Percentiles rank a stretch among this genome's conserved stretches.
Conservation (phyloP, 2,797 vertebrate species). For the Eleutherodactylus coqui region DNA sequence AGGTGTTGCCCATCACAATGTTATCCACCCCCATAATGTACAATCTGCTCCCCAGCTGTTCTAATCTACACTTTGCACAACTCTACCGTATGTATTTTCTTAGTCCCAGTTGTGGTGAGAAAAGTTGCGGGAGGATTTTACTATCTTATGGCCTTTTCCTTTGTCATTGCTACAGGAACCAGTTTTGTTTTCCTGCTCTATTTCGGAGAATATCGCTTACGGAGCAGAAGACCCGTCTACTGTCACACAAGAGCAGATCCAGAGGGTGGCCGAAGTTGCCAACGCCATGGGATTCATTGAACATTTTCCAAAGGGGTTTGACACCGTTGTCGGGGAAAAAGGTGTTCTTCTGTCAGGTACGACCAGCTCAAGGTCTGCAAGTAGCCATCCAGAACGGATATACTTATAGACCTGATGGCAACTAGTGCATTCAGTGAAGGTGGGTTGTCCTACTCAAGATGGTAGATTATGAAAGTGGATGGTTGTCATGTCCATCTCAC, state of each 20-base stretch:
- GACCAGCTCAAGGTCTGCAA: neutral
- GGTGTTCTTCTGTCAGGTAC: conserved; percentile 93
- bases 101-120: no score
- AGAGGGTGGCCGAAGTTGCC: conserved; percentile 85
- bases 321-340: conserved; percentile 96
- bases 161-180: conserved; percentile 82
- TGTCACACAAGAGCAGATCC: conserved; percentile 84
- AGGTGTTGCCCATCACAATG: no score
- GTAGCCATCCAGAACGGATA: neutral
- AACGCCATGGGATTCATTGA: conserved; percentile 89
- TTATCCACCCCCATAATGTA: no score
- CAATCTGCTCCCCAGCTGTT: no score
- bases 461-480: no score
- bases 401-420: neutral
- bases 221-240: conserved; percentile 80
- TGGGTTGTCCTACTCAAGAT: neutral
- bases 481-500: no score
- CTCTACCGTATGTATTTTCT: no score
- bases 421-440: neutral
- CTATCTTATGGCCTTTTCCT: neutral
- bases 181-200: conserved; percentile 92
- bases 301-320: conserved; percentile 87
- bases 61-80: no score
- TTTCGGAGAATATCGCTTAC: conserved; percentile 95
- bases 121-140: neutral